Percentiles rank a stretch among this genome's conserved stretches.
Conservation (phyloP, 2,797 vertebrate species). For the Xiphophorus birchmanni region DNA sequence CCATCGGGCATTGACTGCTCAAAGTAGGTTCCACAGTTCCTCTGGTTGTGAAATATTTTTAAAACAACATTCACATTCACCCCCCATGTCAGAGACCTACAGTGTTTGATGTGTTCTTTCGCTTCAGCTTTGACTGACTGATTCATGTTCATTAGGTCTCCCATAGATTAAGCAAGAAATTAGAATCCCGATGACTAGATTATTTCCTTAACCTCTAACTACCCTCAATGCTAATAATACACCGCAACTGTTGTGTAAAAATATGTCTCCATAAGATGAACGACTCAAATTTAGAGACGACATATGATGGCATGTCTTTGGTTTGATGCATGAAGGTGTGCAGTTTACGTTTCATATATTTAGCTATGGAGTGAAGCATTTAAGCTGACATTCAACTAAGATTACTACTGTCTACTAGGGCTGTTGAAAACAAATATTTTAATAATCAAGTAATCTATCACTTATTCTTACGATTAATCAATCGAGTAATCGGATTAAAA, state of each 20-base stretch:
- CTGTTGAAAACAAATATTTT: too few species aligned
- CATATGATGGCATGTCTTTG: constrained; percentile 28
- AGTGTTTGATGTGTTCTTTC: constrained; percentile 3
- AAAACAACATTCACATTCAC: constrained; percentile 15
- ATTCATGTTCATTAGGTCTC: constrained; percentile 9
- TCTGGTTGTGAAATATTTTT: constrained; percentile 19
- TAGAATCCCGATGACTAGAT: constrained; percentile 46
- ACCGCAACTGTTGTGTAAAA: constrained; percentile 35
- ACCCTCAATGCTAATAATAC: constrained; percentile 58
- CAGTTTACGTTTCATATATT: constrained; percentile 47
- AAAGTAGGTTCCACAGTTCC: background rate
- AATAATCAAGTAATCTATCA: too few species aligned
- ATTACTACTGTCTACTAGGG: constrained; percentile 31
- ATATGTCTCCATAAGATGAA: constrained; percentile 35
- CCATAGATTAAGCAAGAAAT: background rate
- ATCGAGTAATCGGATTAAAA: too few species aligned
- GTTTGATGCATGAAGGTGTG: constrained; percentile 14
- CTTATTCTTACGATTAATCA: too few species aligned
- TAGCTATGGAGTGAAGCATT: constrained; percentile 37
- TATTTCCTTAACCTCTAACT: constrained; percentile 49
- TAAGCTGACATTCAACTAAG: constrained; percentile 48
- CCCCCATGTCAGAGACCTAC: background rate
- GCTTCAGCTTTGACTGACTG: constrained; percentile 4
- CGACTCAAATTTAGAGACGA: constrained; percentile 35
- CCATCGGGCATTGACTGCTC: constrained; percentile 19